phyloP scores from a whole-genome alignment of 2,113 vertebrate genomes.

The Psilopogon haemacephalus region DNA sequence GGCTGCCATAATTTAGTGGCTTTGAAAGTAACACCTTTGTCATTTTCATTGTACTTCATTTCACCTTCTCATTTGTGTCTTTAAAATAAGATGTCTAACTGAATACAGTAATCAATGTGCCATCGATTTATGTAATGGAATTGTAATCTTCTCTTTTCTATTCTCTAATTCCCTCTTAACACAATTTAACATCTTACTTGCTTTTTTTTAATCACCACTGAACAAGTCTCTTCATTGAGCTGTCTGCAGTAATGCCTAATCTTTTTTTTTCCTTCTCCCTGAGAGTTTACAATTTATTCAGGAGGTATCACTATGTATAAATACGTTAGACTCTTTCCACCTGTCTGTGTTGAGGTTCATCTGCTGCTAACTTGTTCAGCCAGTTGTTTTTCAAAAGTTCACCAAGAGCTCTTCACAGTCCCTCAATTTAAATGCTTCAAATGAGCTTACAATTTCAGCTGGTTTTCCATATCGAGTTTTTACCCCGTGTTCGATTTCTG shows the following conservation, averaged over 20 bases:
- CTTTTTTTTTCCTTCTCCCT: not conserved
- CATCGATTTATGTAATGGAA: constrained; percentile 58
- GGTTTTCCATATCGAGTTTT: constrained; percentile 22
- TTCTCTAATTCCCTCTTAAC: constrained; percentile 47
- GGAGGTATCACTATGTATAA: constrained; percentile 20
- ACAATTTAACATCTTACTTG: constrained; percentile 46
- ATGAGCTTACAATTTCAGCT: constrained; percentile 27
- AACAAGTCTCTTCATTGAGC: constrained; percentile 46
- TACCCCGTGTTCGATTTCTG: not conserved
- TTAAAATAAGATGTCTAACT: constrained; percentile 62
- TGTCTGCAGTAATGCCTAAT: constrained; percentile 38
- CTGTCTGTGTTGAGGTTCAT: constrained; percentile 17
- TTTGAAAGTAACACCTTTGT: constrained; percentile 56
- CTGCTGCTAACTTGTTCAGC: not conserved
- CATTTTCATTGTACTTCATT: constrained; percentile 63
- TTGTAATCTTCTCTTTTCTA: constrained; percentile 40
- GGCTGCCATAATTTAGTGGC: constrained; percentile 42
- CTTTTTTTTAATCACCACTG: constrained; percentile 45
- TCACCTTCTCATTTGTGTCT: constrained; percentile 65
- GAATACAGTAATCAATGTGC: constrained; percentile 65
- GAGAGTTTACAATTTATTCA: constrained; percentile 33
- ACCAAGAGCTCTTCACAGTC: constrained; percentile 2
- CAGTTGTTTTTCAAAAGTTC: not conserved
- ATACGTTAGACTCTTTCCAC: constrained; percentile 28
- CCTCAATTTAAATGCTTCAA: constrained; percentile 15